Conservation (phyloP, 2,888 invertebrate species). For the Brachyopa scutellaris region DNA sequence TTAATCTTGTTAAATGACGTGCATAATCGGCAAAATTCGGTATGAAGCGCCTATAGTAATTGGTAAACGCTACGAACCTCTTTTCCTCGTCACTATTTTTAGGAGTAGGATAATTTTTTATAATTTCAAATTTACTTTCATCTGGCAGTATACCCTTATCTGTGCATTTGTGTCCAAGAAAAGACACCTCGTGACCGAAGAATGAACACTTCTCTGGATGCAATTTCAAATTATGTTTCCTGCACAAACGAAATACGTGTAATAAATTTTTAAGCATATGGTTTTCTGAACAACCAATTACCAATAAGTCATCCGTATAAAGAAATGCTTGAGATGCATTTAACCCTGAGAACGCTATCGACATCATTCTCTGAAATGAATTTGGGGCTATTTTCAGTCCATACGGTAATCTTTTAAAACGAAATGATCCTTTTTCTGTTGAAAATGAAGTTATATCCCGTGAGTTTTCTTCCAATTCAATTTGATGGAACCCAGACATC, state of each 20-base stretch:
- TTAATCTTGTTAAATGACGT: background rate
- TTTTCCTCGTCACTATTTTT: background rate
- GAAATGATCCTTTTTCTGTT: too few species aligned
- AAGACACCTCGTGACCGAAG: conserved; percentile 38
- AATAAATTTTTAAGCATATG: conserved; percentile 43
- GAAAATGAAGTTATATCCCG: too few species aligned
- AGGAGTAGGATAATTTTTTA: too few species aligned
- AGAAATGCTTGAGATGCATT: too few species aligned
- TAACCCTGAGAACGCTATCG: conserved; percentile 35
- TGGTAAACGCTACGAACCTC: conserved; percentile 49
- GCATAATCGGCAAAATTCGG: conserved; percentile 30
- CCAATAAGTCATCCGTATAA: conserved; percentile 50
- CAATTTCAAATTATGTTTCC: conserved; percentile 38
- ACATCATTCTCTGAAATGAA: conserved; percentile 46
- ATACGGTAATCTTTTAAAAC: too few species aligned
- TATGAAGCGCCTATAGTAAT: conserved; percentile 47
- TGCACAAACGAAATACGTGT: conserved; percentile 30
- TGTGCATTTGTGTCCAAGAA: conserved; percentile 42
- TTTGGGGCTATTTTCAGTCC: too few species aligned
- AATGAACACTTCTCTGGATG: conserved; percentile 39
- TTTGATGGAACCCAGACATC: too few species aligned
- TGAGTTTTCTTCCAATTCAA: too few species aligned
- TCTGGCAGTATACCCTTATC: too few species aligned
- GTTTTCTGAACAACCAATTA: conserved; percentile 36
- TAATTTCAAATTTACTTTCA: too few species aligned